Percentiles rank a stretch among this genome's conserved stretches.
These are phyloP conservation scores for Eupithecia inturbata DNA, from an alignment of 2,888 invertebrate genomes.

Conservation along the genomic window DNA sequence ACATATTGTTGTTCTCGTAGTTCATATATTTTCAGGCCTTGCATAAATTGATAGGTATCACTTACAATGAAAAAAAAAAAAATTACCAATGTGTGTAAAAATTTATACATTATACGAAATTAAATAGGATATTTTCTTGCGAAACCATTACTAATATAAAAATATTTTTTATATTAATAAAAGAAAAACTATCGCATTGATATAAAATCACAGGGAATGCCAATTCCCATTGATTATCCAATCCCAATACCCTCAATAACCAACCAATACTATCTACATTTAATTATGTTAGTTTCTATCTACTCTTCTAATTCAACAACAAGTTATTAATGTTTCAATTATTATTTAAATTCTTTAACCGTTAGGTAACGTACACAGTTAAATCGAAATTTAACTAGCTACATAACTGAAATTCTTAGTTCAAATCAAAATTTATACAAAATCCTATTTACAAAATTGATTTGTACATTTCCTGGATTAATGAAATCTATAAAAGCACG, in stretches of 20 bases:
- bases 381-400: neutral
- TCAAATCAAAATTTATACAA: neutral
- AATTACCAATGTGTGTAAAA: too few species aligned
- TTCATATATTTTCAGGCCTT: neutral
- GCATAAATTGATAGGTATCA: neutral
- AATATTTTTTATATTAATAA: neutral
- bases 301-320: slow-evolving; percentile 44
- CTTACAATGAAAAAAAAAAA: neutral
- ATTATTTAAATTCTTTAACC: slow-evolving; percentile 45
- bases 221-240: too few species aligned
- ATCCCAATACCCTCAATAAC: too few species aligned
- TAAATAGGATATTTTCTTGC: neutral
- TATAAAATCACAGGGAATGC: slow-evolving; percentile 75
- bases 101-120: neutral
- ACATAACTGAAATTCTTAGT: neutral
- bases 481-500: neutral
- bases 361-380: neutral
- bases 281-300: slow-evolving; percentile 48
- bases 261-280: slow-evolving; percentile 68
- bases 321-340: slow-evolving; percentile 19
- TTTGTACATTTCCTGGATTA: neutral
- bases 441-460: neutral
- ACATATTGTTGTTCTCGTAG: neutral
- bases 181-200: slow-evolving; percentile 41
- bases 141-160: neutral